A percentile compares a stretch with the other conserved stretches of the same genome.
phyloP scores from a whole-genome alignment of 2,888 invertebrate genomes.

The Tipula unca region DNA sequence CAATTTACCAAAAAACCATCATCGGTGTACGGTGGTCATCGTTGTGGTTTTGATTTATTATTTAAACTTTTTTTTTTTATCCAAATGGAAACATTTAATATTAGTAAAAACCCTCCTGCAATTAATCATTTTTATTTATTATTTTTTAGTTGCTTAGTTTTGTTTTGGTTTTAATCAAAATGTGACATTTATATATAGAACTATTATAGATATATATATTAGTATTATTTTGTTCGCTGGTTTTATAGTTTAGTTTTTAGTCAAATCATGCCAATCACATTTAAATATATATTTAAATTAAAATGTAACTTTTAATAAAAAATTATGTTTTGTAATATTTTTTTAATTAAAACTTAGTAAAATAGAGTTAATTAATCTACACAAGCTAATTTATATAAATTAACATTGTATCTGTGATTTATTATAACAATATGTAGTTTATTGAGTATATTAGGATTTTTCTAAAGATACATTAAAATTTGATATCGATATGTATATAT shows the following conservation, averaged over 20 bases:
- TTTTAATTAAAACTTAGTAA: not conserved
- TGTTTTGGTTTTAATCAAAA: not conserved
- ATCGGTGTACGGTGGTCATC: not conserved
- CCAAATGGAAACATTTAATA: not conserved
- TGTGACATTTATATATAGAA: not conserved
- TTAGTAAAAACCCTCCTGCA: not conserved
- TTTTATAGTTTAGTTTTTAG: not conserved
- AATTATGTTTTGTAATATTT: not conserved
- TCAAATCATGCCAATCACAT: constrained; percentile 8
- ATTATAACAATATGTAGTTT: not conserved
- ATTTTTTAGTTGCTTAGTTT: not conserved
- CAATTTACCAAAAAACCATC: not conserved
- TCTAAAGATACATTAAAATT: too few relatives aligned
- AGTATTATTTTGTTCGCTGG: not conserved
- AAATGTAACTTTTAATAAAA: not conserved
- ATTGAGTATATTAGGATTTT: not conserved
- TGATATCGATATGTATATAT: too few relatives aligned
- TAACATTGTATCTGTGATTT: not conserved
- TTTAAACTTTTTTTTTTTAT: not conserved
- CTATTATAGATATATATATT: not conserved
- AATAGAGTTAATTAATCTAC: not conserved
- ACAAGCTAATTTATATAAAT: not conserved
- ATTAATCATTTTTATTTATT: not conserved
- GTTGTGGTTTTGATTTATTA: not conserved
- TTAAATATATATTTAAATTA: not conserved